Percentiles rank a stretch among this genome's conserved stretches.
Evolutionary conservation across 1,140 invertebrate species (phyloP).

Genomic region (Hirudo medicinalis): DNA sequence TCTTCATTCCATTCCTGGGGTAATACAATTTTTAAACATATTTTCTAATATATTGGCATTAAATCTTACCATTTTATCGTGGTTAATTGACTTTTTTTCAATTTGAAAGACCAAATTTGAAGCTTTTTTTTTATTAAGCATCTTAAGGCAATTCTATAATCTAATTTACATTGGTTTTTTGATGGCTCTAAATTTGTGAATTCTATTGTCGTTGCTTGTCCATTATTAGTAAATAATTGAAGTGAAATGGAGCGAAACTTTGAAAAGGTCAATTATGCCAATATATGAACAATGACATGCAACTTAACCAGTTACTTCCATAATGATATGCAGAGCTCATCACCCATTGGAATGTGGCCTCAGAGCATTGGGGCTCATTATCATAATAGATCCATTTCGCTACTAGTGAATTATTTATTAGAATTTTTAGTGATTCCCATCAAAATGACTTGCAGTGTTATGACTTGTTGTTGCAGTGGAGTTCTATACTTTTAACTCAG

Average conservation of each 20-base stretch:
- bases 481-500: background rate
- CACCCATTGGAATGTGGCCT: no score
- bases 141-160: background rate
- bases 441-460: background rate
- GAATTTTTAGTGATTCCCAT: background rate
- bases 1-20: constrained; percentile 76
- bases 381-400: background rate
- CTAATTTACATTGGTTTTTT: background rate
- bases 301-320: background rate
- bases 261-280: background rate
- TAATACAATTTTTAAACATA: constrained; percentile 44
- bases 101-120: no score
- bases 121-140: background rate
- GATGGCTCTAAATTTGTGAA: background rate
- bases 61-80: background rate
- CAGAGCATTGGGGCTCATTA: background rate
- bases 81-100: background rate
- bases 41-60: background rate
- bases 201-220: background rate
- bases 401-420: constrained; percentile 3
- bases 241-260: background rate
- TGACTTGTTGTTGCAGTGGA: no score
- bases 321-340: background rate
- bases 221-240: constrained; percentile 2
- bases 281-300: background rate